Base-by-base conservation (phyloP, 2,113 vertebrate species). In the Aleadryas rufinucha region DNA sequence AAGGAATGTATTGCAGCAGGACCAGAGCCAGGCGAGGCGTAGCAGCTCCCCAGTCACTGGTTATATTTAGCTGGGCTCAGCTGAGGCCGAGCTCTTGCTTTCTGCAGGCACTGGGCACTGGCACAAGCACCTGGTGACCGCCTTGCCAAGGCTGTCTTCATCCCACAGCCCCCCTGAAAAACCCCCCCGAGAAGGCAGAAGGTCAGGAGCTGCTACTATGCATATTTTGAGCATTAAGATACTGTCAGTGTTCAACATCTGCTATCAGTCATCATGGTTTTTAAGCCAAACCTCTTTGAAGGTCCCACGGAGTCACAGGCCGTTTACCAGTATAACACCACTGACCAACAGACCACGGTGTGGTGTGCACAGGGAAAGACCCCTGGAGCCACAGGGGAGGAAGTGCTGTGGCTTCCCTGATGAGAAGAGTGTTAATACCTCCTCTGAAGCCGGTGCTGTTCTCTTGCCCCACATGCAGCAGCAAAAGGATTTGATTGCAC, bases 11-110 rank as follows among this genome's bases (percentile, higher is more conserved):
- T 3, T 66, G 45, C 26, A 2, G 16, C 0, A 0, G 87, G 65
- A 66, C 13, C 1, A 0, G 54, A 52, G 71, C 84, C 87, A 91
- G 80, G 30, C 6, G 0, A 78, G 81, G n/a, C 2, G 0, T 3
- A 61, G 69, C 63, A 83, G 64, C 84, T 96, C 64, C 35, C 39
- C 63, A 84, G 63, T 50, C 68, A n/a, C 37, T 1, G 1, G 83
- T 57, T 94, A 84, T 84, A 66, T 93, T 89, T 89, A 94, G 81
- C 80, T 8, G 11, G 42, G 76, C 71, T 83, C 59, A 49, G 89
- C 11, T 1, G 5, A 79, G 74, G 66, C 77, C 2, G 0, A 41
- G 75, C 66, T 53, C 33, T 27, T 7, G 4, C 59, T 41, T 47
- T 22, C 49, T 3, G 4, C 52, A n/a, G 71, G 53, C 0, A 0